Evolutionary conservation across 1,140 invertebrate genomes (phyloP).

Genomic region (Aphelenchoides fujianensis): DNA sequence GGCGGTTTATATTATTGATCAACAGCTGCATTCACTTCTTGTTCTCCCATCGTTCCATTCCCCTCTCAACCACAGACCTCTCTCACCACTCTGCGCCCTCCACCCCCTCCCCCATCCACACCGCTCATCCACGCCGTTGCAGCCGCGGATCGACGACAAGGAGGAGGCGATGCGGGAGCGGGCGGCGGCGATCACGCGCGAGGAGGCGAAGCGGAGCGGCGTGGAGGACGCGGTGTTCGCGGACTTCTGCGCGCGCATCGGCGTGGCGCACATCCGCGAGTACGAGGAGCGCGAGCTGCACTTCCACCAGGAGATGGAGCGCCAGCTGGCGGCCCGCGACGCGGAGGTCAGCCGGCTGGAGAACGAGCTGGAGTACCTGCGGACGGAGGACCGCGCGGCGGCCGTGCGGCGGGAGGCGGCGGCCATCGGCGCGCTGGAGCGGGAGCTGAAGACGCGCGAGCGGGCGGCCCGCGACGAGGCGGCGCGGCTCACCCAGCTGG

Average conservation of each 20-base stretch:
- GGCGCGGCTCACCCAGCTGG: not conserved
- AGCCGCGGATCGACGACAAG: constrained; percentile 73
- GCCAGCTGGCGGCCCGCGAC: constrained; percentile 90
- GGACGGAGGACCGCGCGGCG: constrained; percentile 62
- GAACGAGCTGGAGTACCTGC: constrained; percentile 29
- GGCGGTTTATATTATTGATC: too few species aligned
- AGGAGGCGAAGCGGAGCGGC: constrained; percentile 91
- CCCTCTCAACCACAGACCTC: too few species aligned
- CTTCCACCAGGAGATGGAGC: constrained; percentile 90
- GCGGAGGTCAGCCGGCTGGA: constrained; percentile 77
- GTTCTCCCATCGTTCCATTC: not conserved
- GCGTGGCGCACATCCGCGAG: constrained; percentile 92
- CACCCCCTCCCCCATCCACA: not conserved
- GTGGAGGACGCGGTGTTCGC: constrained; percentile 94
- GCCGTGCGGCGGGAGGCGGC: constrained; percentile 30
- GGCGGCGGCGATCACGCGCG: constrained; percentile 82
- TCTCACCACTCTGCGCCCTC: not conserved
- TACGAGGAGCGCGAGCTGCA: constrained; percentile 93
- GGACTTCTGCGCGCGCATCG: constrained; percentile 86
- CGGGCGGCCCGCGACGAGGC: constrained; percentile 9
- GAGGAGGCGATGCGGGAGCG: constrained; percentile 75
- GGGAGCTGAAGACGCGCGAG: constrained; percentile 18
- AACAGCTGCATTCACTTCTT: too few species aligned
- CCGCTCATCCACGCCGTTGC: constrained; percentile 21
- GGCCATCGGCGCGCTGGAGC: constrained; percentile 12